Evolutionary conservation across 2,113 vertebrate species (phyloP).

Genomic region (Brachypodius melanocephalos): DNA sequence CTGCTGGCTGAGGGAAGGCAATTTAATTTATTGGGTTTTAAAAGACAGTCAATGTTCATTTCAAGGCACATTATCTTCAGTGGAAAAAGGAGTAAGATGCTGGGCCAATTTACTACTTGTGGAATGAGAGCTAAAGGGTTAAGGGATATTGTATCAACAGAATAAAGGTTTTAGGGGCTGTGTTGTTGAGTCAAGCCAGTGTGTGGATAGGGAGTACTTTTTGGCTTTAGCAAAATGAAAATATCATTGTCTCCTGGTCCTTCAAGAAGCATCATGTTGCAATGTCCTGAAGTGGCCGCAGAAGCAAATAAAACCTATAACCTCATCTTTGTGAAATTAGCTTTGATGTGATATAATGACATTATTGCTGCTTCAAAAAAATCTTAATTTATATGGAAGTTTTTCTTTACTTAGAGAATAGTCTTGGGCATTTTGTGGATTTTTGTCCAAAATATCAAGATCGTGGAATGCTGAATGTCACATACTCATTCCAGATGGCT

Average conservation of each 20-base stretch:
- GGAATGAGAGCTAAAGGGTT: not conserved
- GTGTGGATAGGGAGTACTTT: not conserved
- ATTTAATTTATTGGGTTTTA: not conserved
- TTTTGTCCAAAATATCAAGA: not conserved
- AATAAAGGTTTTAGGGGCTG: not conserved
- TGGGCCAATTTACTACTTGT: not conserved
- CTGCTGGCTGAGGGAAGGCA: not conserved
- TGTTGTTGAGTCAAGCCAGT: not conserved
- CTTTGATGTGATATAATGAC: not conserved
- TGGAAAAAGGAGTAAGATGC: not conserved
- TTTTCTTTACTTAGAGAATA: not conserved
- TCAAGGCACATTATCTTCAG: not conserved
- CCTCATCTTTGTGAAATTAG: not conserved
- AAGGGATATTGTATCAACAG: not conserved
- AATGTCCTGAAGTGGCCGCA: not conserved
- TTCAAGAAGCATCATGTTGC: not conserved
- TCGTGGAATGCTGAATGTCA: not conserved
- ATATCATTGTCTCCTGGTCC: not conserved
- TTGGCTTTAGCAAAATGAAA: not conserved
- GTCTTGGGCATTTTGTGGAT: not conserved
- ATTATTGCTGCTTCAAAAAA: not conserved
- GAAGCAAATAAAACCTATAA: not conserved
- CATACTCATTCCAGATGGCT: not conserved
- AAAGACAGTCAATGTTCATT: not conserved
- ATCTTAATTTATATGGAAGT: not conserved